Conservation (phyloP, 2,888 invertebrate genomes). For the Crocallis elinguaria region DNA sequence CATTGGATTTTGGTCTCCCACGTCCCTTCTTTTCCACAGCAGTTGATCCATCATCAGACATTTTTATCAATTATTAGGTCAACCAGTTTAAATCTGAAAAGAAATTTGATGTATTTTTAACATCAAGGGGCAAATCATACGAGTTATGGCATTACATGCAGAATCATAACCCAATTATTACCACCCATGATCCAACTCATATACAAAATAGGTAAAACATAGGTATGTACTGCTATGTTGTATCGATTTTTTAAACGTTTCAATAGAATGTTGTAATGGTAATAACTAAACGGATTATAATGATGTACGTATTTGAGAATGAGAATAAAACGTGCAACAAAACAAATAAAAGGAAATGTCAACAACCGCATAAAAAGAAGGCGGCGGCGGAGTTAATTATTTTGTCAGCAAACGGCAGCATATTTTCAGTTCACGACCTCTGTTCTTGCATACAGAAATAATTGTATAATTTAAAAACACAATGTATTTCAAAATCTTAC, state of each 20-base stretch:
- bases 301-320: too few relatives aligned
- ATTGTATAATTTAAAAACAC: too few relatives aligned
- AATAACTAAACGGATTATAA: too few relatives aligned
- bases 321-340: conserved; percentile 32
- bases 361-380: conserved; percentile 53
- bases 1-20: conserved; percentile 81
- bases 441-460: background rate
- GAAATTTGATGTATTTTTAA: conserved; percentile 12
- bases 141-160: too few relatives aligned
- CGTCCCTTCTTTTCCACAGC: conserved; percentile 82
- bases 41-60: conserved; percentile 83
- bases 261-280: too few relatives aligned
- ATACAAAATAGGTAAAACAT: background rate
- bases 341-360: conserved; percentile 51
- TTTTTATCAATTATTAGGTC: conserved; percentile 55
- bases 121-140: background rate
- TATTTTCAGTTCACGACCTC: conserved; percentile 2
- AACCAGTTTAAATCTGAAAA: conserved; percentile 54
- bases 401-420: conserved; percentile 33
- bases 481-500: too few relatives aligned
- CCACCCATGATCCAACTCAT: too few relatives aligned
- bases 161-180: too few relatives aligned
- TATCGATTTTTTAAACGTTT: background rate
- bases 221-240: background rate
- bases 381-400: conserved; percentile 47